These are phyloP conservation scores for Sinocyclocheilus anshuiensis DNA, from an alignment of 2,113 vertebrate genomes.

Conservation along the genomic window DNA sequence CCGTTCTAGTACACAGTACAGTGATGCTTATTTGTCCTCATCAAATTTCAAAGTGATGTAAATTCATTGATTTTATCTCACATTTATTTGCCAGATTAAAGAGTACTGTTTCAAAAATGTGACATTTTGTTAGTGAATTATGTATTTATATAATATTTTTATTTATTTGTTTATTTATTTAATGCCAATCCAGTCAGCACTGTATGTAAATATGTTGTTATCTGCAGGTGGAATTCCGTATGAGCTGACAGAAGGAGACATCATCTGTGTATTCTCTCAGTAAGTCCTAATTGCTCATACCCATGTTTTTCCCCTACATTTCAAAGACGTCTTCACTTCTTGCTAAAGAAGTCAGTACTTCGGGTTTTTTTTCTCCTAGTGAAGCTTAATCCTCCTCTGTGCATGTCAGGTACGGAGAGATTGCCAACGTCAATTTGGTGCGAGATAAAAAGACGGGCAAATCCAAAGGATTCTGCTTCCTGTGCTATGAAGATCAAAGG, in stretches of 20 bases:
- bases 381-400: background rate
- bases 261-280: constrained; percentile 97
- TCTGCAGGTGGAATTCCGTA: constrained; percentile 88
- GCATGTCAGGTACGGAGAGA: constrained; percentile 85
- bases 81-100: background rate
- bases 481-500: constrained; percentile 95
- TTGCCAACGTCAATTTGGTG: constrained; percentile 95
- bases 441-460: constrained; percentile 93
- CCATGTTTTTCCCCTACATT: background rate
- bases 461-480: constrained; percentile 95
- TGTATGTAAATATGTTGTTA: background rate
- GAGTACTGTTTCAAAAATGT: background rate
- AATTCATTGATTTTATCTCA: background rate
- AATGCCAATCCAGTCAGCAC: background rate
- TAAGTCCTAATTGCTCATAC: constrained; percentile 68
- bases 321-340: background rate
- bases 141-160: background rate
- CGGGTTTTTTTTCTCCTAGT: background rate
- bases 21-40: background rate
- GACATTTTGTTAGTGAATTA: background rate
- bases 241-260: constrained; percentile 90
- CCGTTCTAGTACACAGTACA: background rate
- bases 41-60: background rate
- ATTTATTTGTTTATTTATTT: too few species aligned
- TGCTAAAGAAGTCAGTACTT: background rate